A percentile compares a stretch with the other conserved stretches of the same genome.
phyloP scores from a whole-genome alignment of 2,888 invertebrate genomes.

The Belgica antarctica region DNA sequence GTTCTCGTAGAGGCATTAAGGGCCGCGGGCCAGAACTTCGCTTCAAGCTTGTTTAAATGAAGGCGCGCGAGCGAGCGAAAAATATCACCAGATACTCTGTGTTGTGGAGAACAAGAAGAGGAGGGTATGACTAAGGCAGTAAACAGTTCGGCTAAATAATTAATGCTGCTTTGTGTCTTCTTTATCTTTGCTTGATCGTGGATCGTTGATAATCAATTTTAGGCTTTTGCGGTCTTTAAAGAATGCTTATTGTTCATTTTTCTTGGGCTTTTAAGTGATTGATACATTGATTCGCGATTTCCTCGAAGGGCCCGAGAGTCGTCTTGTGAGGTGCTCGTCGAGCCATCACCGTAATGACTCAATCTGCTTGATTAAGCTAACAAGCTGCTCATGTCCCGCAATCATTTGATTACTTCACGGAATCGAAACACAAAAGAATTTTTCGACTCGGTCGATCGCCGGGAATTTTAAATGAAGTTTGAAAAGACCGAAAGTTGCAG shows the following conservation, averaged over 20 bases:
- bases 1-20: too few relatives aligned
- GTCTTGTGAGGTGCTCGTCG: not conserved
- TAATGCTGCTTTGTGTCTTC: constrained; percentile 19
- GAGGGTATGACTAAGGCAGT: too few relatives aligned
- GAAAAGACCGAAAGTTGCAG: not conserved
- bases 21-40: too few relatives aligned
- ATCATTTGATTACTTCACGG: constrained; percentile 23
- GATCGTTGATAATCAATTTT: not conserved
- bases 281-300: not conserved
- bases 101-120: not conserved
- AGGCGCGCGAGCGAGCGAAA: constrained; percentile 9
- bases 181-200: not conserved
- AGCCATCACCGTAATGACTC: constrained; percentile 1
- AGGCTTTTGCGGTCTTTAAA: not conserved
- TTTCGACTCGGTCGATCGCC: not conserved
- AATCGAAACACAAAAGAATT: constrained; percentile 24
- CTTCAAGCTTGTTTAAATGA: not conserved
- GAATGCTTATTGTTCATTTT: constrained; percentile 2
- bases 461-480: not conserved
- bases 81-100: constrained; percentile 13
- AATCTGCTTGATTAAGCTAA: constrained; percentile 1
- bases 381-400: constrained; percentile 2
- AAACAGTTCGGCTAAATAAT: not conserved
- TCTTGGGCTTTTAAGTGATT: not conserved
- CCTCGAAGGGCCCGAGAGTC: not conserved